phyloP scores from a whole-genome alignment of 2,888 invertebrate genomes.

The Deilephila porcellus region DNA sequence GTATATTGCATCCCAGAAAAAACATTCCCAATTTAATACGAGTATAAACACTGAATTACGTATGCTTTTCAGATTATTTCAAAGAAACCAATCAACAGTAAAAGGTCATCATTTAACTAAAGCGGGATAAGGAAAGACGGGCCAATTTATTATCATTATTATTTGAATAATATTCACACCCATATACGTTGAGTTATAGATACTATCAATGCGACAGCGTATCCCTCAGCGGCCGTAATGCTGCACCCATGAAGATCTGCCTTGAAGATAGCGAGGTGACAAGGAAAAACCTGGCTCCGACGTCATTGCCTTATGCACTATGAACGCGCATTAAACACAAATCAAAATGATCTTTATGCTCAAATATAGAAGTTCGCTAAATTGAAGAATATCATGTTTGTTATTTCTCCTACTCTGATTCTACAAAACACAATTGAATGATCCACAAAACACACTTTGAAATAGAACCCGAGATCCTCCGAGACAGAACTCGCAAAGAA shows the following conservation, averaged over 20 bases:
- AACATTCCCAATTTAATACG: too few relatives aligned
- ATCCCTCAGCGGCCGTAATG: constrained; percentile 8
- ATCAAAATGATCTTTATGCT: background rate
- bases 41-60: too few relatives aligned
- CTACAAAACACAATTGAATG: background rate
- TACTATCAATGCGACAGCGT: constrained; percentile 19
- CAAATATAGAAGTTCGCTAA: background rate
- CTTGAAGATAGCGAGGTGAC: constrained; percentile 20
- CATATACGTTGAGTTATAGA: constrained; percentile 7
- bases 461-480: background rate
- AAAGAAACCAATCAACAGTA: background rate
- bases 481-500: background rate
- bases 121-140: background rate
- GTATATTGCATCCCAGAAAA: too few relatives aligned
- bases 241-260: constrained; percentile 20
- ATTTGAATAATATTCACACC: constrained; percentile 14
- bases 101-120: background rate
- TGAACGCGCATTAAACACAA: background rate
- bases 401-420: too few relatives aligned
- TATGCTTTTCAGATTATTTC: too few relatives aligned
- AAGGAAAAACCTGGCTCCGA: constrained; percentile 6
- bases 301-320: constrained; percentile 10
- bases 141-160: constrained; percentile 4
- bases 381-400: background rate
- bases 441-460: background rate